A percentile compares a stretch with the other conserved stretches of the same genome.
These are phyloP conservation scores for Cyprinodon tularosa DNA, from an alignment of 2,113 vertebrate species.

Conservation along the genomic window DNA sequence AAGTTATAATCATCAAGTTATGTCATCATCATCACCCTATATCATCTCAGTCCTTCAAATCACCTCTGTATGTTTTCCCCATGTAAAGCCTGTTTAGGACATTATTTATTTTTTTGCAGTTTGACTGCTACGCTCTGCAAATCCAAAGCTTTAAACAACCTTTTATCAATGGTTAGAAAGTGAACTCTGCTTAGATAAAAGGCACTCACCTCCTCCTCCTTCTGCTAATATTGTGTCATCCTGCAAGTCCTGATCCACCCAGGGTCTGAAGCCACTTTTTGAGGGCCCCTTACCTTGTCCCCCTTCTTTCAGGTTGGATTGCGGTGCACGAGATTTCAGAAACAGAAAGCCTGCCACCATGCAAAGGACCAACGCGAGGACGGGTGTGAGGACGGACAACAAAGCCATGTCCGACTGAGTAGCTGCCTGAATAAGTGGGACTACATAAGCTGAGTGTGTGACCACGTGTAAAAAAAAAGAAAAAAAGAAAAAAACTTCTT, in stretches of 20 bases:
- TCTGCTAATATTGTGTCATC: constrained; percentile 78
- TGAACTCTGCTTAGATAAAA: not conserved
- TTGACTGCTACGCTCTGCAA: not conserved
- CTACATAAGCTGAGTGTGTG: not conserved
- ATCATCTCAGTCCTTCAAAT: too few species aligned
- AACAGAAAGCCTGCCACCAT: constrained; percentile 82
- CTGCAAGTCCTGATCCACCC: constrained; percentile 88
- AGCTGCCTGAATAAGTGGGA: not conserved
- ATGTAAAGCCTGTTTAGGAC: not conserved
- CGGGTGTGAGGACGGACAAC: constrained; percentile 83
- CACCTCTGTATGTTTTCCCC: not conserved
- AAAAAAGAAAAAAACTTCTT: not conserved
- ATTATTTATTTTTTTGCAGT: not conserved
- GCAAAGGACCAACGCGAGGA: constrained; percentile 84
- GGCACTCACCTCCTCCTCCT: constrained; percentile 73
- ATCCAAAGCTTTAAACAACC: not conserved
- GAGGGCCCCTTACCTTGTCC: not conserved
- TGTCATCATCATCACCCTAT: too few species aligned
- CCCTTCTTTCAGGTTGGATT: constrained; percentile 33
- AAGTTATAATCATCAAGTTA: not conserved
- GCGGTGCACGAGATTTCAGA: constrained; percentile 59
- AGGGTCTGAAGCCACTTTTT: constrained; percentile 64
- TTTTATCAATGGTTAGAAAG: not conserved
- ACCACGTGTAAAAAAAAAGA: not conserved
- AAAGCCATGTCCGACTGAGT: constrained; percentile 75